These are phyloP conservation scores for Pachyramphus minor DNA, from an alignment of 2,113 vertebrate species.

Conservation along the genomic window DNA sequence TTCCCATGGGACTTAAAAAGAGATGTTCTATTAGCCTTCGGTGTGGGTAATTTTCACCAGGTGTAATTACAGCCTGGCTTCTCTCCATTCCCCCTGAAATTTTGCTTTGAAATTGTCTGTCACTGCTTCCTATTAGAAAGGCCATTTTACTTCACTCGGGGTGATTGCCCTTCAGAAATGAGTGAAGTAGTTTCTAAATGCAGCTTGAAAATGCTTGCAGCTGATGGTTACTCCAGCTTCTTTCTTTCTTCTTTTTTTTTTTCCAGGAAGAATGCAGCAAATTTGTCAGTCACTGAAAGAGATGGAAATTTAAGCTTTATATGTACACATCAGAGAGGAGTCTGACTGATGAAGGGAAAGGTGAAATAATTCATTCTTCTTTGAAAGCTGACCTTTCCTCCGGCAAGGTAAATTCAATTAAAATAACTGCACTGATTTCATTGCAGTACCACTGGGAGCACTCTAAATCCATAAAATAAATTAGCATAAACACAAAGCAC, in stretches of 20 bases:
- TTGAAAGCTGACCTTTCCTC: constrained; percentile 34
- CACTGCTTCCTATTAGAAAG: background rate
- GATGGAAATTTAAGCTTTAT: background rate
- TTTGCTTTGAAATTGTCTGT: background rate
- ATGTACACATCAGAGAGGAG: background rate
- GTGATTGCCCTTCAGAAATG: background rate
- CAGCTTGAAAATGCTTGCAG: background rate
- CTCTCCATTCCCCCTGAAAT: background rate
- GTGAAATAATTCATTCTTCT: constrained; percentile 9
- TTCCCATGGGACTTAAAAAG: background rate
- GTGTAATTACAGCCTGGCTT: constrained; percentile 33
- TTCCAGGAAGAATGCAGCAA: background rate
- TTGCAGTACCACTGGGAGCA: constrained; percentile 12
- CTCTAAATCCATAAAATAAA: constrained; percentile 28
- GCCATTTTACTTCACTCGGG: background rate
- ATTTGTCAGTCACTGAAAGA: background rate
- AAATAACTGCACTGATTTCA: constrained; percentile 7
- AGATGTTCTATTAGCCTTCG: background rate
- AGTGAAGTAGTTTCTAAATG: background rate
- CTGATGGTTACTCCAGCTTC: background rate
- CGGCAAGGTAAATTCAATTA: constrained; percentile 5
- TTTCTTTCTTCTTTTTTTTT: background rate
- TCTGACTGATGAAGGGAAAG: background rate
- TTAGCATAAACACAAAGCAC: constrained; percentile 33
- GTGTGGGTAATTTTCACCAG: background rate